Evolutionary conservation across 2,888 invertebrate species (phyloP).

Genomic region (Troilus luridus): DNA sequence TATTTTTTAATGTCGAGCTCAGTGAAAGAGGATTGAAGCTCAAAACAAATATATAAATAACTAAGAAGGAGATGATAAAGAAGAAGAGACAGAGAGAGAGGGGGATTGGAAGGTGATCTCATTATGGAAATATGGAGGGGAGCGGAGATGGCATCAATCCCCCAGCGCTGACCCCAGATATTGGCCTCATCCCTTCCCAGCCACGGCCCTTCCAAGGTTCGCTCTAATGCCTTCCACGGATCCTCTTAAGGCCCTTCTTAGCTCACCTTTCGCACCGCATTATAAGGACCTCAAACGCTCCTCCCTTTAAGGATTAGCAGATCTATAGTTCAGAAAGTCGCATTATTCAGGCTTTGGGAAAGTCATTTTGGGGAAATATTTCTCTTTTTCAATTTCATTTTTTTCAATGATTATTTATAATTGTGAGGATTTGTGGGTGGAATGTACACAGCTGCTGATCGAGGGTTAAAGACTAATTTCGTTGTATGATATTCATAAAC

Average conservation of each 20-base stretch:
- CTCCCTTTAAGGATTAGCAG: neutral
- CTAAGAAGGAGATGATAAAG: neutral
- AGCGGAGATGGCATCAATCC: conserved; percentile 39
- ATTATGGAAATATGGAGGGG: conserved; percentile 40
- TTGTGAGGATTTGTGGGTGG: too few species aligned
- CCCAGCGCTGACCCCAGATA: conserved; percentile 34
- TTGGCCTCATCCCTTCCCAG: neutral
- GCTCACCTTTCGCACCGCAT: conserved; percentile 12
- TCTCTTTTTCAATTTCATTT: neutral
- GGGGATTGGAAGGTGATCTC: conserved; percentile 16
- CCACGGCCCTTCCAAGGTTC: neutral
- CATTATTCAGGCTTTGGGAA: neutral
- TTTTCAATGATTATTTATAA: too few species aligned
- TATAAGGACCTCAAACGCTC: neutral
- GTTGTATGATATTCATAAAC: too few species aligned
- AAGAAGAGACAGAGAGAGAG: neutral
- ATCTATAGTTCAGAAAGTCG: neutral
- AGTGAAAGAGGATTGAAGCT: neutral
- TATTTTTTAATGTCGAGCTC: neutral
- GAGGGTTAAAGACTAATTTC: too few species aligned
- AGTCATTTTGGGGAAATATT: neutral
- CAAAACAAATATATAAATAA: conserved; percentile 23
- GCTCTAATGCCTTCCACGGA: neutral
- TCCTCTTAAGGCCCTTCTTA: conserved; percentile 22
- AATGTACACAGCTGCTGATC: too few species aligned